Conservation (phyloP, 2,888 invertebrate species). For the Oxyscelio sp. region DNA sequence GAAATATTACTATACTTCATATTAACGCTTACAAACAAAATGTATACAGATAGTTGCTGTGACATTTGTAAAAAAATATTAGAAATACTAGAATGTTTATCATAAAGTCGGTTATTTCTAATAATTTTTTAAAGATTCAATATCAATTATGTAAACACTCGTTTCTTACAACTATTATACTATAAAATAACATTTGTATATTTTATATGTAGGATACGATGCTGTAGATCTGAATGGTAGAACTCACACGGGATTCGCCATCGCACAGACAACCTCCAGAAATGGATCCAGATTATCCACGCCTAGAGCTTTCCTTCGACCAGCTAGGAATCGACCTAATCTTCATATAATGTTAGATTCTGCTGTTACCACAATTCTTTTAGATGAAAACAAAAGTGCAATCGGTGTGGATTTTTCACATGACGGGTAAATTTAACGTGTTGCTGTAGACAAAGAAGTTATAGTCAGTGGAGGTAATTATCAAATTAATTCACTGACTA, state of each 20-base stretch:
- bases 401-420: conserved; percentile 93
- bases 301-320: conserved; percentile 91
- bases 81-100: no score
- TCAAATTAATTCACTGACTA: no score
- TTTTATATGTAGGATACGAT: conserved; percentile 90
- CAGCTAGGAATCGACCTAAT: conserved; percentile 90
- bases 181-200: no score
- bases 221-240: conserved; percentile 95
- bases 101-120: no score
- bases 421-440: conserved; percentile 89
- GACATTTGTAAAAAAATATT: no score
- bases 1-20: no score
- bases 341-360: conserved; percentile 91
- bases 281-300: conserved; percentile 95
- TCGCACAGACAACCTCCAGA: conserved; percentile 96
- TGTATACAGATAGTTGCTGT: no score
- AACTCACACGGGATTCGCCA: conserved; percentile 94
- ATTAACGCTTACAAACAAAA: no score
- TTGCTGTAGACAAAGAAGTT: conserved; percentile 92
- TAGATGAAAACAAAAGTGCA: conserved; percentile 92
- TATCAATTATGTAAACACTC: no score
- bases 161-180: no score
- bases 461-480: conserved; percentile 89
- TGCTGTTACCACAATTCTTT: conserved; percentile 93
- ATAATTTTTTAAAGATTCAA: no score